Conservation (phyloP, 2,113 vertebrate genomes). For the Notothenia coriiceps region DNA sequence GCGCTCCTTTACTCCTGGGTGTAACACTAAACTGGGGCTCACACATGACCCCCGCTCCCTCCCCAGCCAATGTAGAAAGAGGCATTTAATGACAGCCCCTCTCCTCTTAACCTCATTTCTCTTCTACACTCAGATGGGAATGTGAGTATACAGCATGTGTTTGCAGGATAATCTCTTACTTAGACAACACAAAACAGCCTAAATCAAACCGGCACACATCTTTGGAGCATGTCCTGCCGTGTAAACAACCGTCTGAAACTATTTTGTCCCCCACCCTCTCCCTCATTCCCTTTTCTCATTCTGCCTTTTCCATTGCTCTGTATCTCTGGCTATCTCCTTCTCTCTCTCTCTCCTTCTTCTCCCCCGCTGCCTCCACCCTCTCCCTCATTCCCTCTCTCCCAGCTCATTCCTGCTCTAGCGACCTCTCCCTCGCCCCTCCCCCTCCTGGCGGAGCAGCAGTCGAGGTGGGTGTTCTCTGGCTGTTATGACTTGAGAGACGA, state of each 20-base stretch:
- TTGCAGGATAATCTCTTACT: slow-evolving; percentile 31
- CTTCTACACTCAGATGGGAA: slow-evolving; percentile 31
- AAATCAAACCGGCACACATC: slow-evolving; percentile 47
- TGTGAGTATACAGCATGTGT: slow-evolving; percentile 8
- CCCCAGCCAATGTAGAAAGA: slow-evolving; percentile 38
- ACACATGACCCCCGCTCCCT: slow-evolving; percentile 14
- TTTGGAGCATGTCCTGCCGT: slow-evolving; percentile 47
- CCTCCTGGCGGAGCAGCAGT: slow-evolving; percentile 74
- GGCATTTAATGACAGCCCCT: slow-evolving; percentile 58
- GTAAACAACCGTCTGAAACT: slow-evolving; percentile 73
- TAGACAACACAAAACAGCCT: slow-evolving; percentile 33
- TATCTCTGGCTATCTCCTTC: slow-evolving; percentile 56
- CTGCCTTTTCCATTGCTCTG: slow-evolving; percentile 51
- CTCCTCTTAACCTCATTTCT: slow-evolving; percentile 58
- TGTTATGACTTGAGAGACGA: slow-evolving; percentile 91
- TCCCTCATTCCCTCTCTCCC: slow-evolving; percentile 52
- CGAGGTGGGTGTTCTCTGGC: slow-evolving; percentile 90
- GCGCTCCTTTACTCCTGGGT: slow-evolving; percentile 52
- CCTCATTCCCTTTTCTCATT: slow-evolving; percentile 47
- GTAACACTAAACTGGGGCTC: slow-evolving; percentile 75
- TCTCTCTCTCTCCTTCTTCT: slow-evolving; percentile 16
- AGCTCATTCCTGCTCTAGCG: slow-evolving; percentile 65
- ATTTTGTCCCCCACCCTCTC: slow-evolving; percentile 56
- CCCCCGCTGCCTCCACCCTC: slow-evolving; percentile 63
- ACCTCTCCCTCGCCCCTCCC: slow-evolving; percentile 64